Evolutionary conservation across 2,797 vertebrate genomes (phyloP), one percentile per base, ranked within the genome.

Genomic region (Phrynocephalus forsythii): DNA sequence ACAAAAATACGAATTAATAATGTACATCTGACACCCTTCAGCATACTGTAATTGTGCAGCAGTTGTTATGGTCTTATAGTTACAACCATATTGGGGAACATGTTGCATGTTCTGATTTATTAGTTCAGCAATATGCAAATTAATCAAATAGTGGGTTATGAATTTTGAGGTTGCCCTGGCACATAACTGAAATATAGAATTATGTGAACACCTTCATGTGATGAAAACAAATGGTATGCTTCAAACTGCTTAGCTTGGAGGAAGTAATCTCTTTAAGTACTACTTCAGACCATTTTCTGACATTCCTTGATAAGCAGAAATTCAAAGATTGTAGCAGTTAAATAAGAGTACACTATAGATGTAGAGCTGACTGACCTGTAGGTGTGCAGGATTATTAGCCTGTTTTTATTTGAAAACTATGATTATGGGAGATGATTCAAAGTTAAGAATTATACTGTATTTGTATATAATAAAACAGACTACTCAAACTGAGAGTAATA

Each of bases 361-460:
- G 52, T 2, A 82, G 9, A 69, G 56, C 30, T n/a, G 5, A 60
- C 13, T 66, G n/a, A 33, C 30, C 28, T 68, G 67, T 52, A n/a
- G 83, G n/a, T 78, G 24, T 72, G 38, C 28, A 63, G 52, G 33
- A 52, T 90, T 93, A 86, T 72, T 87, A 81, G 13, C 1, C 56
- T 2, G 5, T 11, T 87, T 94, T 28, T 77, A 6, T 0, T 0
- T 82, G 20, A 78, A 72, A 15, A 73, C 60, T 90, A 91, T n/a
- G 83, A 69, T 52, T 30, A 48, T 0, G 87, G 84, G 38, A 76
- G 20, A 81, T 13, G 18, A 38, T 85, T 87, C 81, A 44, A 81
- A 26, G 71, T n/a, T 3, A 52, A 81, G 75, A 89, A 76, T 66
- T 88, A 60, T 86, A 30, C 88, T 84, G 44, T 91, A 79, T 60